Conservation (phyloP, 2,113 vertebrate species). For the Bagarius yarrelli region DNA sequence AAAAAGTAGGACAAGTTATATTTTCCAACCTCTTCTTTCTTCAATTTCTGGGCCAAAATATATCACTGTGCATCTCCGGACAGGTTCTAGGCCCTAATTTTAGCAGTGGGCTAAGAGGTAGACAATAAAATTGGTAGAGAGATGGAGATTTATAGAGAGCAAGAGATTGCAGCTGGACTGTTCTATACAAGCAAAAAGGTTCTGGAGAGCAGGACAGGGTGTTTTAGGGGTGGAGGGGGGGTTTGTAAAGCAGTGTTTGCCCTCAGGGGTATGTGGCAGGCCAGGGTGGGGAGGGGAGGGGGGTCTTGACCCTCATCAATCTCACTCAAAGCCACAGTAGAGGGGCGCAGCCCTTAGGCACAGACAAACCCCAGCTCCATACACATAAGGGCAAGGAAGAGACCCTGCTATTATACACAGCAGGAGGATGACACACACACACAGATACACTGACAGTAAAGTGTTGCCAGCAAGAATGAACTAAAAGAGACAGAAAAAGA, state of each 20-base stretch:
- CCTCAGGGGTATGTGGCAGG: slow-evolving; percentile 48
- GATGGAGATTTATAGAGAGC: slow-evolving; percentile 14
- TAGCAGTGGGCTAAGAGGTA: background rate
- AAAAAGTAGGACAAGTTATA: slow-evolving; percentile 27
- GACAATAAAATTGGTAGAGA: background rate
- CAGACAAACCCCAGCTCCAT: slow-evolving; percentile 44
- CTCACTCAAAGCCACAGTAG: slow-evolving; percentile 74
- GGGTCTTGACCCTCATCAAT: slow-evolving; percentile 74
- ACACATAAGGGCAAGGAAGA: slow-evolving; percentile 46
- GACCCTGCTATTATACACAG: slow-evolving; percentile 53
- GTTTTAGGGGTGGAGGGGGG: background rate
- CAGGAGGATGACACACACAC: slow-evolving; percentile 42
- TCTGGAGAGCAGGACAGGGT: slow-evolving; percentile 41
- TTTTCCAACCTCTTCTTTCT: background rate
- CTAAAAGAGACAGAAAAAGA: background rate
- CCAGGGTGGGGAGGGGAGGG: slow-evolving; percentile 36
- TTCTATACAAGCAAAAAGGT: slow-evolving; percentile 33
- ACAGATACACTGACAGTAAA: slow-evolving; percentile 6
- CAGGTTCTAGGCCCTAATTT: slow-evolving; percentile 6
- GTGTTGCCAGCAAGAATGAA: background rate
- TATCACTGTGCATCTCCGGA: background rate
- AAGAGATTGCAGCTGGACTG: slow-evolving; percentile 54
- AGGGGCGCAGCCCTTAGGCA: slow-evolving; percentile 59
- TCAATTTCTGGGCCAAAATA: background rate
- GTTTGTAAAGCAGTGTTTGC: slow-evolving; percentile 42